Base-by-base conservation (phyloP, 1,140 invertebrate species). In the Monomorium pharaonis region DNA sequence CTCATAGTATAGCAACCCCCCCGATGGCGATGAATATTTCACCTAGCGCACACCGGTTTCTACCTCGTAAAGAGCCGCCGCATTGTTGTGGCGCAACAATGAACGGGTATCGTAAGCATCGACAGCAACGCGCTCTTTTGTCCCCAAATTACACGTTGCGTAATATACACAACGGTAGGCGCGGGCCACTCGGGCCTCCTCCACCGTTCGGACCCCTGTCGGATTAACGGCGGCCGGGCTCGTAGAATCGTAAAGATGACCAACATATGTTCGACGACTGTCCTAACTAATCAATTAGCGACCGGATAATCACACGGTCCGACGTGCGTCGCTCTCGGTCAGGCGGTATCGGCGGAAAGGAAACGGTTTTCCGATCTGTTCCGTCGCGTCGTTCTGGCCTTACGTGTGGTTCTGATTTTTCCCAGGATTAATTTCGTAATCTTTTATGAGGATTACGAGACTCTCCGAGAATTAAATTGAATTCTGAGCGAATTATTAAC, bases 171-270 rank as follows among this genome's bases (percentile, higher is more conserved):
- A 74, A 60, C 47, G 56, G 72, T 30, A 37, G 21, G 83, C 85
- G 84, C 81, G 60, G 63, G 56, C 44, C 56, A 60, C 49, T 56
- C 85, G 81, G 47, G 74, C 78, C 81, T 74, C 78, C 81, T 74
- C 65, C 63, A 42, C n/a, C 33, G 27, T 24, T 33, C 65, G 67
- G 75, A 56, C 69, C 42, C 44, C 49, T 76, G 56, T 44, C 85
- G 86, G 91, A 92, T 90, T 90, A 92, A 89, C 85, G 58, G 67
- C 60, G 75, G 56, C 85, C 89, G 67, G 21, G 62, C 65, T 63
- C 86, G 86, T 89, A 89, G 92, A 93, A 92, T 91, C 91, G 91
- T 86, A 83, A 83, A 89, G 87, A 87, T 92, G 92, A 93, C 91
- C 92, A 86, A 89, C 93, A 94, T 94, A 94, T 94, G 94, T 86